phyloP scores from a whole-genome alignment of 2,888 invertebrate genomes.

The Aphidoletes aphidimyza region DNA sequence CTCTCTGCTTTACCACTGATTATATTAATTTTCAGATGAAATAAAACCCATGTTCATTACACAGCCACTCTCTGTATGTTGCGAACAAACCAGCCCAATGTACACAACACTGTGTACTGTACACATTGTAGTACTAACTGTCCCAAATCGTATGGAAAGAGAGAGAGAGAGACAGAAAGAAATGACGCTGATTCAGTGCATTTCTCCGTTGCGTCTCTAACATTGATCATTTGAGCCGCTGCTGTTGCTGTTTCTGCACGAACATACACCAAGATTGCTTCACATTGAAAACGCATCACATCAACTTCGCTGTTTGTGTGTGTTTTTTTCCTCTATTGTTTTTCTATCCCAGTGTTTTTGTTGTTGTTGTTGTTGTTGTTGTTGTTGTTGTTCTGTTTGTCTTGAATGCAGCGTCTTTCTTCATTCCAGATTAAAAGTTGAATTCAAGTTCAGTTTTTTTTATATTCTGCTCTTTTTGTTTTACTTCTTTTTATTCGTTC shows the following conservation, averaged over 20 bases:
- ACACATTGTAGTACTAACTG: neutral
- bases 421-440: neutral
- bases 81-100: too few relatives aligned
- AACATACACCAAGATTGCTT: neutral
- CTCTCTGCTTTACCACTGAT: too few relatives aligned
- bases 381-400: too few relatives aligned
- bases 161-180: neutral
- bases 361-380: too few relatives aligned
- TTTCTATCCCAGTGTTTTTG: neutral
- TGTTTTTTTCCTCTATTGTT: neutral
- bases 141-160: neutral
- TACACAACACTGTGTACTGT: neutral
- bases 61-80: too few relatives aligned
- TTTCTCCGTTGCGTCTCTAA: neutral
- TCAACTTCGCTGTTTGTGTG: neutral
- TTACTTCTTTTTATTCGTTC: neutral
- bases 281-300: neutral
- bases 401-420: slow-evolving; percentile 14
- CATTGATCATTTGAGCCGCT: neutral
- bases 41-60: neutral
- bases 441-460: neutral
- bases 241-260: too few relatives aligned
- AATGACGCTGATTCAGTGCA: neutral
- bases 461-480: neutral
- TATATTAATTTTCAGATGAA: neutral